phyloP scores from a whole-genome alignment of 1,140 invertebrate genomes.

The Maconellicoccus hirsutus region DNA sequence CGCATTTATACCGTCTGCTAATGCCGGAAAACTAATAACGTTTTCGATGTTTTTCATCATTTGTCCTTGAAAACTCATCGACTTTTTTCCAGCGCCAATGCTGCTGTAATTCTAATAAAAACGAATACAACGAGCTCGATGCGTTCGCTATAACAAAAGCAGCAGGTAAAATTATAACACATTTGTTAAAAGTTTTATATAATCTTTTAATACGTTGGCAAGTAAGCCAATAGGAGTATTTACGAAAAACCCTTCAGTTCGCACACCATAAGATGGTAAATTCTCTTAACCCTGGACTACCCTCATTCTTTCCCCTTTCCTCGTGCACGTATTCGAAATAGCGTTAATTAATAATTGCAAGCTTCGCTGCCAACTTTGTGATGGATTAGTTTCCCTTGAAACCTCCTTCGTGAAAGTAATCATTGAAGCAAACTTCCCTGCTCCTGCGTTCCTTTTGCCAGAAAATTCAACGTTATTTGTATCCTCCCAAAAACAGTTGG shows the following conservation, averaged over 20 bases:
- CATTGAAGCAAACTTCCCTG: slow-evolving; percentile 18
- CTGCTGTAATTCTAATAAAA: no score
- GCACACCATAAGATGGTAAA: slow-evolving; percentile 13
- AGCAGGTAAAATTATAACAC: background rate
- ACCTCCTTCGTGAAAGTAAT: slow-evolving; percentile 20
- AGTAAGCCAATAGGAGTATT: background rate
- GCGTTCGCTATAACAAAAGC: no score
- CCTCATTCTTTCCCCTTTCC: background rate
- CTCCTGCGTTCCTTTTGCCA: background rate
- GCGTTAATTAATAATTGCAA: slow-evolving; percentile 22
- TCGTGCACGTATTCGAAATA: background rate
- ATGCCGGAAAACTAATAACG: no score
- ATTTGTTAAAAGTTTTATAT: background rate
- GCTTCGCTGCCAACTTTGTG: slow-evolving; percentile 21
- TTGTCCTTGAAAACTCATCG: no score
- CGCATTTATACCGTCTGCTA: no score
- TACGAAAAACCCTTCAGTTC: slow-evolving; percentile 11
- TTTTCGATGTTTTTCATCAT: no score
- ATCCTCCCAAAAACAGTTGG: slow-evolving; percentile 18
- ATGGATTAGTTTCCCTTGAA: slow-evolving; percentile 21
- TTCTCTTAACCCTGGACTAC: background rate
- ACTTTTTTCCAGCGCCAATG: no score
- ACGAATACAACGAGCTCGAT: no score
- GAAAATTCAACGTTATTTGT: slow-evolving; percentile 18
- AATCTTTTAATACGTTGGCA: slow-evolving; percentile 4